Base-by-base conservation (phyloP, 2,888 invertebrate species). In the Trissonchulus sp. region DNA sequence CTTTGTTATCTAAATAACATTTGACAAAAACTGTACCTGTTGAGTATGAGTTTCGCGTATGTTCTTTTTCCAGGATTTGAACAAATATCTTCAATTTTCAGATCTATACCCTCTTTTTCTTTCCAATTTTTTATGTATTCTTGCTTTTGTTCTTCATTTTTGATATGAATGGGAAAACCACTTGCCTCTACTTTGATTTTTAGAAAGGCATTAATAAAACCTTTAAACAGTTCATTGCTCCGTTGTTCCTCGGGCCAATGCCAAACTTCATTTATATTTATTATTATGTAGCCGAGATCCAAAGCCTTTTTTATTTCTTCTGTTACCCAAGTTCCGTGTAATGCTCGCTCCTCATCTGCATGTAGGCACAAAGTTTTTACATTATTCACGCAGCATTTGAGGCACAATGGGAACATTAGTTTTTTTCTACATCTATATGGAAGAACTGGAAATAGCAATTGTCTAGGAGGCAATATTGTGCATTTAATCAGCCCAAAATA, bases 361-460 rank as follows among this genome's bases (percentile, higher is more conserved):
- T 69, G 71, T 8, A 8, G 3, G 35, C 71, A 69, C 37, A 23
- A 31, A 18, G 31, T 15, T 8, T 80, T 78, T 23, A 78, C 79
- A 23, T 80, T 79, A 0, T 31, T 68, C 72, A 80, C 79, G 0
- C 23, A n/a, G 75, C 82, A 83, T 1, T 78, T 65, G 76, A 77
- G 60, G 77, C 82, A 82, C 8, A 83, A 75, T 0, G 81, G 77
- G 74, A 82, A 82, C 38, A 78, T 76, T 1, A 81, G 76, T 76
- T 81, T 81, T 0, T 76, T 77, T 38, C 77, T 76, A 1, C 75
- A 76, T 75, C 77, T 72, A n/a, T 74, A 77, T 0, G 82, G 82
- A 0, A 83, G 75, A 0, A 83, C 81, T 8, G 82, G 82, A 48
- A 79, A 79, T 72, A 80, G 81, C 3, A 82, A 71, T 8, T 76